These are phyloP conservation scores for Hartigia nigra DNA, from an alignment of 2,888 invertebrate genomes.

Conservation along the genomic window DNA sequence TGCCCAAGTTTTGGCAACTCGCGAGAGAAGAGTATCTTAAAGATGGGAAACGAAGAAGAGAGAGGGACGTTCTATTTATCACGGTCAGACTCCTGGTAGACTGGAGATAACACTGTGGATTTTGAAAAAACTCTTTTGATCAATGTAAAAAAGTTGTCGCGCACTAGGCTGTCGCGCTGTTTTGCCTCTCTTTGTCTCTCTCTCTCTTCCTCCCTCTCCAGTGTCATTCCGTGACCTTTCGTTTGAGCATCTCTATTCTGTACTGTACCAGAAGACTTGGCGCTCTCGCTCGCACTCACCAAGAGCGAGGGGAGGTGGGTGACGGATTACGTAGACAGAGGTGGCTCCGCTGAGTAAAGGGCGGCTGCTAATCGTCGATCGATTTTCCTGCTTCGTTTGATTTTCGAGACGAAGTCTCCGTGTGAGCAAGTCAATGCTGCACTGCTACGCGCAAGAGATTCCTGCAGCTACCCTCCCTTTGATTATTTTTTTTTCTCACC, in stretches of 20 bases:
- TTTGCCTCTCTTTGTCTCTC: background rate
- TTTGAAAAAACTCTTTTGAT: background rate
- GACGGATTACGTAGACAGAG: background rate
- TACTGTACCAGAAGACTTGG: background rate
- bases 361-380: background rate
- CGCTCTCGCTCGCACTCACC: background rate
- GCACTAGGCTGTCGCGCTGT: background rate
- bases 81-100: background rate
- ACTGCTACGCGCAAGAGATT: background rate
- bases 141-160: background rate
- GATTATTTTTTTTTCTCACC: constrained; percentile 14
- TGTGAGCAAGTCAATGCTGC: background rate
- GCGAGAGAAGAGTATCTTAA: background rate
- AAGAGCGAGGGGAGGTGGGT: background rate
- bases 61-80: background rate
- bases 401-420: background rate
- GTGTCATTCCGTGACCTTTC: background rate
- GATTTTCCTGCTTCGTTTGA: background rate
- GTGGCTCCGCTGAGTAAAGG: background rate
- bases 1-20: background rate
- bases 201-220: background rate
- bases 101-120: background rate
- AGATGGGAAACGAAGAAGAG: too few relatives aligned
- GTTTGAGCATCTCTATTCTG: background rate
- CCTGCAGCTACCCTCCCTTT: constrained; percentile 12